Evolutionary conservation across 2,113 vertebrate species (phyloP).

Genomic region (Zosterops pallidus): DNA sequence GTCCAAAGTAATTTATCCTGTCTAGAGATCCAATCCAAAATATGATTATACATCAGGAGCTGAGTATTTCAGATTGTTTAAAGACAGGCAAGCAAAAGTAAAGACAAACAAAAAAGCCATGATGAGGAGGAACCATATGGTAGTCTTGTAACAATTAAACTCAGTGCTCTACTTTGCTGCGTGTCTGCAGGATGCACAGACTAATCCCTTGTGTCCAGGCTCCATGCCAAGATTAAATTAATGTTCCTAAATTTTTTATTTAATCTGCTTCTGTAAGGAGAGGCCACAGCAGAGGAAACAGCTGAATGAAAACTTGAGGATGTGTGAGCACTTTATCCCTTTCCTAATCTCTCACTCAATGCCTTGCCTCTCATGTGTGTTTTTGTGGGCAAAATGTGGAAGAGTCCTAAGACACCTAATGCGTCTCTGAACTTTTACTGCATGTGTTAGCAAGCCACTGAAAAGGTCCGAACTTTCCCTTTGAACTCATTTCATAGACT

Average conservation of each 20-base stretch:
- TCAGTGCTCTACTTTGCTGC: background rate
- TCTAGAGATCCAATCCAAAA: background rate
- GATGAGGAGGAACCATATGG: slow-evolving; percentile 39
- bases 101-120: background rate
- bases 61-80: background rate
- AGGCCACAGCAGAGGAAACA: background rate
- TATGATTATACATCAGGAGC: background rate
- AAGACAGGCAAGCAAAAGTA: background rate
- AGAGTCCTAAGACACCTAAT: background rate
- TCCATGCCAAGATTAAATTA: slow-evolving; percentile 39
- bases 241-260: slow-evolving; percentile 37
- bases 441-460: background rate
- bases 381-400: background rate
- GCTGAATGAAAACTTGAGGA: background rate
- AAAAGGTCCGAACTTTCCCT: background rate
- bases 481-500: background rate
- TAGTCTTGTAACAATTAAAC: slow-evolving; percentile 27
- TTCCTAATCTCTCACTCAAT: background rate
- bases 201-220: slow-evolving; percentile 28
- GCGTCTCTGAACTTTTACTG: background rate
- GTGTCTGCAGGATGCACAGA: slow-evolving; percentile 21
- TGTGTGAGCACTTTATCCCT: background rate
- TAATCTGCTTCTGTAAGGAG: slow-evolving; percentile 24
- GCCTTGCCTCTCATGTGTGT: background rate
- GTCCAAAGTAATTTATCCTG: background rate